These are phyloP conservation scores for Micronycteris hirsuta DNA, from an alignment of 2,113 vertebrate species.

Conservation along the genomic window DNA sequence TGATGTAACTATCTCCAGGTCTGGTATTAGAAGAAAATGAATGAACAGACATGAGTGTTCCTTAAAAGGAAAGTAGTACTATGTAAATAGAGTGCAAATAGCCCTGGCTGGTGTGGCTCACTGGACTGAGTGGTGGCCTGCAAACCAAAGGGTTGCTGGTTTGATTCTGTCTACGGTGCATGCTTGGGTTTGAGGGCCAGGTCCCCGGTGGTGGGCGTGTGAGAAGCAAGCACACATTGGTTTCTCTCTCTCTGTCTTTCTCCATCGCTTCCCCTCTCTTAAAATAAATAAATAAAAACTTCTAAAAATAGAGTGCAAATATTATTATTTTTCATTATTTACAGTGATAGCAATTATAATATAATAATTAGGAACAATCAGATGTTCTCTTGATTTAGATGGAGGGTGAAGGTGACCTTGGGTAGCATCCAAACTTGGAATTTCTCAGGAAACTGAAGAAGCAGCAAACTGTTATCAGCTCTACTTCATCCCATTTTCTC, in stretches of 20 bases:
- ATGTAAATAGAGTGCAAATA: neutral
- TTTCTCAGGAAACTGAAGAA: neutral
- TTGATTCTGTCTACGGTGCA: no score
- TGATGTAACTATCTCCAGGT: neutral
- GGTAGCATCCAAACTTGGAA: neutral
- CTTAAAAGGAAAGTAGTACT: neutral
- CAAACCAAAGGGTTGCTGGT: no score
- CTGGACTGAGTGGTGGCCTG: no score
- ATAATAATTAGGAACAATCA: neutral
- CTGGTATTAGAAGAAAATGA: slow-evolving; percentile 13
- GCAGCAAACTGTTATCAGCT: neutral
- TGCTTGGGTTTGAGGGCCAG: no score
- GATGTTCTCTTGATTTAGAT: neutral
- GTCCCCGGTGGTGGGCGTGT: no score
- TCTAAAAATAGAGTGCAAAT: neutral
- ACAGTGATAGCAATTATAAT: neutral
- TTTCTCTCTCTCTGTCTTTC: no score
- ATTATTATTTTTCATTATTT: neutral
- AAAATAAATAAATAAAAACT: no score
- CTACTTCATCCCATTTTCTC: neutral
- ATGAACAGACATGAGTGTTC: neutral
- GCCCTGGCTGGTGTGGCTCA: no score
- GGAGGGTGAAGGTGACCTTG: neutral
- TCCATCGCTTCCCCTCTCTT: no score
- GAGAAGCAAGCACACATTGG: no score